Evolutionary conservation across 2,888 invertebrate genomes (phyloP).

Genomic region (Meganola albula): DNA sequence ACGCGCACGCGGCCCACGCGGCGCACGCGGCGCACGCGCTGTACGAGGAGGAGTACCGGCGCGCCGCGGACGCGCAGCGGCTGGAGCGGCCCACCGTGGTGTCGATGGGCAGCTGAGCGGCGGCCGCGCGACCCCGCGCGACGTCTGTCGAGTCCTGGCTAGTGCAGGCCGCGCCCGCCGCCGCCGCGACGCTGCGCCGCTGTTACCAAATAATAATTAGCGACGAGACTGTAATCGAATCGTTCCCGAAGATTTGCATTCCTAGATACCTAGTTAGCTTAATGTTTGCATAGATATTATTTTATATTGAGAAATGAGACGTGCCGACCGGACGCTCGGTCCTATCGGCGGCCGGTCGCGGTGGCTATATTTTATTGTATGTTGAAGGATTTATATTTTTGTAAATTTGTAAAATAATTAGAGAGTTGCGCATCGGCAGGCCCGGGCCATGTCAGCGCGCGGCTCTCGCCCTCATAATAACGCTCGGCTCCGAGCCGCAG

Average conservation of each 20-base stretch:
- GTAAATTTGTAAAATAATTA: slow-evolving; percentile 12
- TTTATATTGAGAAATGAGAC: slow-evolving; percentile 8
- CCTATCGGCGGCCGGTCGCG: slow-evolving; percentile 18
- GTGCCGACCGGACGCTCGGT: background rate
- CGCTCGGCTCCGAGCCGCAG: slow-evolving; percentile 1
- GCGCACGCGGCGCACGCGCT: slow-evolving; percentile 37
- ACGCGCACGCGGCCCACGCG: slow-evolving; percentile 46
- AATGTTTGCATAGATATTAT: slow-evolving; percentile 23
- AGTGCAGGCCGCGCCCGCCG: slow-evolving; percentile 3
- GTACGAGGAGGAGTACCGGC: slow-evolving; percentile 22
- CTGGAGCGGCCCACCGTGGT: slow-evolving; percentile 74
- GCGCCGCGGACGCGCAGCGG: slow-evolving; percentile 43
- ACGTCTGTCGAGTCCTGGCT: slow-evolving; percentile 1
- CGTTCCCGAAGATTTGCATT: slow-evolving; percentile 42
- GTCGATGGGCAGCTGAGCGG: slow-evolving; percentile 68
- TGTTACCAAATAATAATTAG: slow-evolving; percentile 48
- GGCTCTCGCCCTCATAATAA: background rate
- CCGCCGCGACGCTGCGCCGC: slow-evolving; percentile 20
- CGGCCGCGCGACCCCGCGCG: slow-evolving; percentile 20
- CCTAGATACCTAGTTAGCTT: slow-evolving; percentile 32
- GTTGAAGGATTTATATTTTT: slow-evolving; percentile 27
- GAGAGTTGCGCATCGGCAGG: background rate
- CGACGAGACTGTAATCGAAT: slow-evolving; percentile 46
- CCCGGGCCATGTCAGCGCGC: too few species aligned
- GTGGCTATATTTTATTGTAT: slow-evolving; percentile 20